Percentiles rank a stretch among this genome's conserved stretches.
phyloP scores from a whole-genome alignment of 2,888 invertebrate species.

The Nomada ruficornis region DNA sequence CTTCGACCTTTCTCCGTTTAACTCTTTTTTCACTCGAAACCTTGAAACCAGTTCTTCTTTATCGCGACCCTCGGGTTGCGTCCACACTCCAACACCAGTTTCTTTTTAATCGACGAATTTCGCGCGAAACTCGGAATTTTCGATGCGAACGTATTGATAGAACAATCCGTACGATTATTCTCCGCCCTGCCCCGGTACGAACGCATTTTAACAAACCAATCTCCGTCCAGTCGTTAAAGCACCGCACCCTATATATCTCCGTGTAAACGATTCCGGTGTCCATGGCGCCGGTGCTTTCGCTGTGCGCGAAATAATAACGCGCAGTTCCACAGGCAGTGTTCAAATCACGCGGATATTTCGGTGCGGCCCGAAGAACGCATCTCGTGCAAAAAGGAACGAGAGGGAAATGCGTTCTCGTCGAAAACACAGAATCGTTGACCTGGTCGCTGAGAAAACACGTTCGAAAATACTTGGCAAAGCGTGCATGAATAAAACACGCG shows the following conservation, averaged over 20 bases:
- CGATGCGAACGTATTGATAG: neutral
- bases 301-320: conserved; percentile 24
- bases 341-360: conserved; percentile 22
- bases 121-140: neutral
- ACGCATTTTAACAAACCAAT: neutral
- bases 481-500: conserved; percentile 38
- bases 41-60: neutral
- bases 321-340: neutral
- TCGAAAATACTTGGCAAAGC: conserved; percentile 14
- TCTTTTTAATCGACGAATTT: neutral
- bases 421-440: conserved; percentile 14
- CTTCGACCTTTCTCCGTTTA: neutral
- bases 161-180: neutral
- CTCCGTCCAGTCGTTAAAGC: neutral
- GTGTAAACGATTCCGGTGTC: conserved; percentile 47
- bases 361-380: neutral
- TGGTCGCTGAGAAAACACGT: conserved; percentile 1
- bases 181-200: too few species aligned
- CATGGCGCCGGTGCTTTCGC: neutral
- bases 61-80: neutral
- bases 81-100: neutral
- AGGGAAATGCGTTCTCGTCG: neutral
- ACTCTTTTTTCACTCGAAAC: neutral
- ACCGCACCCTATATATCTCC: conserved; percentile 29
- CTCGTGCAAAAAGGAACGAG: neutral